A percentile compares a stretch with the other conserved stretches of the same genome.
These are phyloP conservation scores for Doris montereyensis DNA, from an alignment of 2,888 invertebrate genomes.

Conservation along the genomic window DNA sequence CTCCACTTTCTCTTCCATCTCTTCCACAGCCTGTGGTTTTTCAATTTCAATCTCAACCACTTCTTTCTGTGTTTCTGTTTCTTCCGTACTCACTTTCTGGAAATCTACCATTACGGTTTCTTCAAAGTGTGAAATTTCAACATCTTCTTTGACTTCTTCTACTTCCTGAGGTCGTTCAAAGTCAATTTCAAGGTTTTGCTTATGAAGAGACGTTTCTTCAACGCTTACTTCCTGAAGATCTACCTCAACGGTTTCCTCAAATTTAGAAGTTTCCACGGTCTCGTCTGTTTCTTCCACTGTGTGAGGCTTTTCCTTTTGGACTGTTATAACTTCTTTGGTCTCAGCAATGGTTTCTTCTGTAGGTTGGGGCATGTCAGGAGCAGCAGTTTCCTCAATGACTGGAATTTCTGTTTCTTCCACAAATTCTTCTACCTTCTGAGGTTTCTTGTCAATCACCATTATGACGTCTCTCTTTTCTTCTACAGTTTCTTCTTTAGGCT, in stretches of 20 bases:
- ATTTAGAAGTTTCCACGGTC: conserved; percentile 27
- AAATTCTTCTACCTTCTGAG: conserved; percentile 17
- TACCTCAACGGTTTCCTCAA: conserved; percentile 36
- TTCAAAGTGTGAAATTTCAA: conserved; percentile 8
- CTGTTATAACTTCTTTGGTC: neutral
- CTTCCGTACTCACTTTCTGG: conserved; percentile 35
- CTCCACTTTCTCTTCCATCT: conserved; percentile 40
- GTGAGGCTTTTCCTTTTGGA: conserved; percentile 23
- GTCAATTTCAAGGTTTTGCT: too few relatives aligned
- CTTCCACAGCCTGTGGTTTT: conserved; percentile 38
- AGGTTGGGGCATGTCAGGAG: conserved; percentile 22
- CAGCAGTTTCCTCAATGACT: conserved; percentile 8
- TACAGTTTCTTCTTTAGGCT: conserved; percentile 43
- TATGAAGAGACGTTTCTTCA: too few relatives aligned
- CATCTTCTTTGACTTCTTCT: conserved; percentile 27
- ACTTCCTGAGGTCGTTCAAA: conserved; percentile 33
- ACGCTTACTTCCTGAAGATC: conserved; percentile 37
- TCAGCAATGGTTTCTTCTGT: too few relatives aligned
- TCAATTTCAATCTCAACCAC: conserved; percentile 45
- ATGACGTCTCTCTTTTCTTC: neutral
- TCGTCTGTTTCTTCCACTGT: conserved; percentile 31
- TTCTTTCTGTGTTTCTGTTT: conserved; percentile 41
- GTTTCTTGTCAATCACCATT: neutral
- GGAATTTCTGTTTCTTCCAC: conserved; percentile 8
- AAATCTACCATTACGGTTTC: conserved; percentile 27